Evolutionary conservation across 2,888 invertebrate genomes (phyloP), one percentile per base, ranked within the genome.

Genomic region (Argynnis bischoffii): DNA sequence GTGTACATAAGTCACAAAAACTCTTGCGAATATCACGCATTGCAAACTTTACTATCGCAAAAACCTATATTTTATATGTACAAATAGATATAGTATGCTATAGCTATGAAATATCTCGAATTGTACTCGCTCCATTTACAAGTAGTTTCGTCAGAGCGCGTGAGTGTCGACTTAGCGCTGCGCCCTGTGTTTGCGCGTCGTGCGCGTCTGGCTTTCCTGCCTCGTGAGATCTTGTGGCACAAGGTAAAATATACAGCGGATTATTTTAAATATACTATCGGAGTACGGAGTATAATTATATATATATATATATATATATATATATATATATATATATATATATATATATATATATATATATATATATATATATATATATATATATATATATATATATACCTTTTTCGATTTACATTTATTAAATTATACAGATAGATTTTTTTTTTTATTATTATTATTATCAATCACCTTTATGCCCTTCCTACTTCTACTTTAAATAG

Each of bases 131-230:
- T 64, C 72, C 74, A 77, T 75, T 72, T 71, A 74, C 74, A 72
- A 68, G 77, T 66, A 8, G 74, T 70, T 69, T 69, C 73, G 74
- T 72, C 69, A 74, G 61, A 57, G 54, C 26, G 80, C 87, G 87
- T 87, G 87, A 81, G 74, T 46, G 57, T 31, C 41, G 69, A 69
- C 78, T 87, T 87, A 87, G 83, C 80, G 77, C 59, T 64, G 77
- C 79, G 81, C 82, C 82, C 70, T 56, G 67, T 74, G 70, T 74
- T 70, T 74, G 69, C 61, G 57, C 63, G 68, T 84, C 84, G 82
- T 84, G 80, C 66, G 15, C 41, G 64, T 15, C 65, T 46, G 11
- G 57, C 47, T 18, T 55, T 47, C 16, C 63, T 68, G 54, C 68
- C 67, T 13, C 41, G 47, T 55, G 63, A n/a, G 35, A 11, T 35